These are phyloP conservation scores for Drosophila yooni DNA, from an alignment of 2,888 invertebrate species.

Conservation along the genomic window DNA sequence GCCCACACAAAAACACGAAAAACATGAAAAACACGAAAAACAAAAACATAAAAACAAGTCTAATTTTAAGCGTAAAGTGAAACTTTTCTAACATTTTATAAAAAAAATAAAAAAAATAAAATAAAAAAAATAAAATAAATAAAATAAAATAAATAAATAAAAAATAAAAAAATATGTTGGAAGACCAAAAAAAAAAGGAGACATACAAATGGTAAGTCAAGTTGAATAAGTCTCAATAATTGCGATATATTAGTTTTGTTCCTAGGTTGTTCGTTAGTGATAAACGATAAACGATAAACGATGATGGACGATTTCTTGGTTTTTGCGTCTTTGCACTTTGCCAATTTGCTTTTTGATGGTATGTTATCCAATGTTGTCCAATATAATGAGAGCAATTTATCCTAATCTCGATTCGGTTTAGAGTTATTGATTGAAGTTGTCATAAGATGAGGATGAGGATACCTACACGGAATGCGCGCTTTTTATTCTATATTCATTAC, in stretches of 20 bases:
- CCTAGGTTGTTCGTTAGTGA: too few relatives aligned
- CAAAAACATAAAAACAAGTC: not conserved
- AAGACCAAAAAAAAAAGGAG: not conserved
- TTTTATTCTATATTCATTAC: not conserved
- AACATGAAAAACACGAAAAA: not conserved
- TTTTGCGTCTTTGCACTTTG: too few relatives aligned
- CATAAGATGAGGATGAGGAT: rapidly evolving
- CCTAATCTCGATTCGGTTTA: not conserved
- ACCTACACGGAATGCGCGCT: too few relatives aligned
- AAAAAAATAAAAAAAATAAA: not conserved
- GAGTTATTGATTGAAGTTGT: too few relatives aligned
- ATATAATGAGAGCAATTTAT: not conserved
- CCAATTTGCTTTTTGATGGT: too few relatives aligned
- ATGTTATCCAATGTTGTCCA: not conserved
- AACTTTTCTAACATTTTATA: not conserved
- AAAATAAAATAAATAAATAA: too few relatives aligned
- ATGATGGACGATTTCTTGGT: too few relatives aligned
- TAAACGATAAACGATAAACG: too few relatives aligned
- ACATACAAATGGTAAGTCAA: not conserved
- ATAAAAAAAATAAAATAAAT: too few relatives aligned
- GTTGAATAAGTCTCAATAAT: not conserved
- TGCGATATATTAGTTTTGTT: not conserved
- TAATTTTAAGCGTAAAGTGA: not conserved
- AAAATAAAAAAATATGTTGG: too few relatives aligned
- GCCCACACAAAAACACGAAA: not conserved